phyloP scores from a whole-genome alignment of 2,797 vertebrate genomes.

The Mionectes olivaceus region DNA sequence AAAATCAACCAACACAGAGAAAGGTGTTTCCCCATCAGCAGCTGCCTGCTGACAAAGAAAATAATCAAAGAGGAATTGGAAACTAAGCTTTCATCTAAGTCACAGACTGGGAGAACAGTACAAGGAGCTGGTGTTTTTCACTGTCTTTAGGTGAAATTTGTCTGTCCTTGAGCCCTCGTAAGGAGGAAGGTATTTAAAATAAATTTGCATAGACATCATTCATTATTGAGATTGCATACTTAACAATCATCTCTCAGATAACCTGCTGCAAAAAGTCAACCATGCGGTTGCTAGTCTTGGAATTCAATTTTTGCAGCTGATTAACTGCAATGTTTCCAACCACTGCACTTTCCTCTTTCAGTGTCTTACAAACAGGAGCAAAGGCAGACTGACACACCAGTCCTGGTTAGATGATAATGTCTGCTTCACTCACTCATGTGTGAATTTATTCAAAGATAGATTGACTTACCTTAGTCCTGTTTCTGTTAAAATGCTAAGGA shows the following conservation, averaged over 20 bases:
- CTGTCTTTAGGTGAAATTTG: neutral
- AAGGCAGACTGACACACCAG: neutral
- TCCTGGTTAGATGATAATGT: neutral
- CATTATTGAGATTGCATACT: neutral
- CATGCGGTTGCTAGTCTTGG: neutral
- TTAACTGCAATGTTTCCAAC: neutral
- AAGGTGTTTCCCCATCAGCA: conserved; percentile 1
- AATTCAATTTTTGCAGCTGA: neutral
- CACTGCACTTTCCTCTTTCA: neutral
- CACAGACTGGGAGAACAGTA: neutral
- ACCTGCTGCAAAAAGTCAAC: neutral
- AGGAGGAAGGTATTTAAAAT: neutral
- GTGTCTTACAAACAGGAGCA: neutral
- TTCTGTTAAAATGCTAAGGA: neutral
- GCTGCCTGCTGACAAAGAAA: conserved; percentile 3
- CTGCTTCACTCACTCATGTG: neutral
- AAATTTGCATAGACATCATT: neutral
- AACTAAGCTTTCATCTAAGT: neutral
- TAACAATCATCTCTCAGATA: neutral
- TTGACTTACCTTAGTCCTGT: neutral
- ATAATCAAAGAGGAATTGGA: neutral
- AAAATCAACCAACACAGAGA: neutral
- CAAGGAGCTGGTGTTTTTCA: neutral
- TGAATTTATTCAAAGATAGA: neutral
- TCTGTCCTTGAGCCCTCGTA: neutral